phyloP scores from a whole-genome alignment of 2,113 vertebrate genomes.

The Anas platyrhynchos region DNA sequence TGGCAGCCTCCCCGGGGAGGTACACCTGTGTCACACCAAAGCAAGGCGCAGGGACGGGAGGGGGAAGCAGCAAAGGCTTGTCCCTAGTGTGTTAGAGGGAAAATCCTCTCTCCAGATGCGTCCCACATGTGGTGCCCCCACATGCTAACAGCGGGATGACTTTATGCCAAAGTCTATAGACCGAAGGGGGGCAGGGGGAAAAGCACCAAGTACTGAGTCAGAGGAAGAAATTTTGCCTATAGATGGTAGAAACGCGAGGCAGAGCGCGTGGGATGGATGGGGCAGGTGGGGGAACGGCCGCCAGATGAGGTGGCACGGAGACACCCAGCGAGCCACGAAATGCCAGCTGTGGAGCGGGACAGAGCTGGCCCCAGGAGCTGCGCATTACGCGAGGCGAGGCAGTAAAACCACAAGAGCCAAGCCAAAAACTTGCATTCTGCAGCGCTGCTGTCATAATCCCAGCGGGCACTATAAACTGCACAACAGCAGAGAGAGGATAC shows the following conservation, averaged over 20 bases:
- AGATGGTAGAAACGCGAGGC: neutral
- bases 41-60: fast-evolving
- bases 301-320: neutral
- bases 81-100: neutral
- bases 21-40: fast-evolving
- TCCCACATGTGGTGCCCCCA: neutral
- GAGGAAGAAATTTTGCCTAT: slow-evolving; percentile 41
- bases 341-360: neutral
- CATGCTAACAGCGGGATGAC: neutral
- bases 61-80: neutral
- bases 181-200: neutral
- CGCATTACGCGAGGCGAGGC: neutral
- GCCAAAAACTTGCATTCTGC: slow-evolving; percentile 22
- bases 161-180: neutral
- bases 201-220: neutral
- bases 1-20: neutral
- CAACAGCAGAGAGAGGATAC: neutral
- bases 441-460: slow-evolving; percentile 15
- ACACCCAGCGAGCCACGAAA: fast-evolving
- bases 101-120: neutral
- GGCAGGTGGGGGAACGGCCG: neutral
- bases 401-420: neutral
- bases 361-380: neutral
- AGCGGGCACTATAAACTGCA: neutral
- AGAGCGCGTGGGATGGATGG: fast-evolving